These are phyloP conservation scores for Lottia gigantea DNA, from an alignment of 2,888 invertebrate species.

Conservation along the genomic window DNA sequence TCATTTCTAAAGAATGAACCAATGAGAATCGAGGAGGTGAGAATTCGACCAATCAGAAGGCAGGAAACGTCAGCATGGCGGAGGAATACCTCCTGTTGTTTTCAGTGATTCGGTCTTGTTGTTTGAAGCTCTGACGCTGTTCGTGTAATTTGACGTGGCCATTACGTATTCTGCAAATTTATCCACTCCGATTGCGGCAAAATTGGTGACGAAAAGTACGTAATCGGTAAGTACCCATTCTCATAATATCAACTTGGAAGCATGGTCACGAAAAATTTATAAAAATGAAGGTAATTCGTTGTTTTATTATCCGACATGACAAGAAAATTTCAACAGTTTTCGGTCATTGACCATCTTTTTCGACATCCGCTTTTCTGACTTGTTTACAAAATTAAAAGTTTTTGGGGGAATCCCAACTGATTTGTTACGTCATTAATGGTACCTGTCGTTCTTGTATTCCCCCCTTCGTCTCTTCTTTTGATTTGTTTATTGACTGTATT, in stretches of 20 bases:
- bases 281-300: no score
- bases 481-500: neutral
- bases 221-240: slow-evolving; percentile 74
- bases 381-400: no score
- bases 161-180: slow-evolving; percentile 88
- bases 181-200: slow-evolving; percentile 94
- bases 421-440: no score
- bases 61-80: slow-evolving; percentile 33
- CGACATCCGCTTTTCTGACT: no score
- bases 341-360: no score
- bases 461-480: neutral
- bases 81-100: slow-evolving; percentile 39
- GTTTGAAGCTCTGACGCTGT: slow-evolving; percentile 61
- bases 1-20: slow-evolving; percentile 36
- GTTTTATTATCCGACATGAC: no score
- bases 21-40: slow-evolving; percentile 29
- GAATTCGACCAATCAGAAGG: slow-evolving; percentile 31
- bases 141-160: slow-evolving; percentile 69
- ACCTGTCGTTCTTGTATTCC: neutral
- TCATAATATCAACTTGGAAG: slow-evolving; percentile 62
- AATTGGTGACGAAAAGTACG: slow-evolving; percentile 95
- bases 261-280: slow-evolving; percentile 28
- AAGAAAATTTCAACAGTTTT: no score
- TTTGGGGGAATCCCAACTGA: no score
- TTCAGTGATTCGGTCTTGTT: slow-evolving; percentile 49